phyloP scores from a whole-genome alignment of 2,113 vertebrate genomes.

The Oryzias javanicus region DNA sequence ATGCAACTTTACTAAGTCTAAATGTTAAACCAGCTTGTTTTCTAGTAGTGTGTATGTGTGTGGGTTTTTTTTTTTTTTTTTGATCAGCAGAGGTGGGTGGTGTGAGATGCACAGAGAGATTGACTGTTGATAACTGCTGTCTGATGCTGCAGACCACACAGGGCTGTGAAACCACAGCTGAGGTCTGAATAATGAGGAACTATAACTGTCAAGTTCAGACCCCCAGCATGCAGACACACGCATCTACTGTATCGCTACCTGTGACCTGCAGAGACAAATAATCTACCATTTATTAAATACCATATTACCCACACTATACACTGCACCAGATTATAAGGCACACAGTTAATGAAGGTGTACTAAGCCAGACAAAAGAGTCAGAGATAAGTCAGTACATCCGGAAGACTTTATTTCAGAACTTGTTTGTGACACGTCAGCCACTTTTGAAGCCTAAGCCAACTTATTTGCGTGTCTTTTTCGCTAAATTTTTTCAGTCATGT shows the following conservation, averaged over 20 bases:
- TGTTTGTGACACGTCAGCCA: no score
- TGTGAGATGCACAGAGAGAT: slow-evolving; percentile 22
- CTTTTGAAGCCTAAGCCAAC: no score
- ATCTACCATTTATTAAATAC: no score
- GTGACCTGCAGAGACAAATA: neutral
- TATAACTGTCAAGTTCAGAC: slow-evolving; percentile 59
- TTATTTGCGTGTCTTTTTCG: no score
- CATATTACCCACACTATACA: no score
- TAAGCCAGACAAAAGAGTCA: no score
- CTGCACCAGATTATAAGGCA: no score
- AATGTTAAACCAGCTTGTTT: neutral
- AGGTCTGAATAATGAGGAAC: slow-evolving; percentile 69
- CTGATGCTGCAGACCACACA: slow-evolving; percentile 53
- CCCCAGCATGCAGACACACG: slow-evolving; percentile 17
- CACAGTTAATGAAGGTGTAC: no score
- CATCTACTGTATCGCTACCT: neutral
- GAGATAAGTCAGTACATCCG: no score
- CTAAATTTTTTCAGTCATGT: no score
- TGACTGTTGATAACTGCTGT: slow-evolving; percentile 65
- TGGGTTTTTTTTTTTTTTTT: slow-evolving; percentile 19
- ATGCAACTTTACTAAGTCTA: neutral
- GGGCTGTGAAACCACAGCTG: slow-evolving; percentile 64
- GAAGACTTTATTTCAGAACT: no score
- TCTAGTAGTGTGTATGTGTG: slow-evolving; percentile 16
- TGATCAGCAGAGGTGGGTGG: slow-evolving; percentile 14